A percentile compares a stretch with the other conserved stretches of the same genome.
Conservation (phyloP, 1,140 invertebrate species). For the Rhysida immarginata region DNA sequence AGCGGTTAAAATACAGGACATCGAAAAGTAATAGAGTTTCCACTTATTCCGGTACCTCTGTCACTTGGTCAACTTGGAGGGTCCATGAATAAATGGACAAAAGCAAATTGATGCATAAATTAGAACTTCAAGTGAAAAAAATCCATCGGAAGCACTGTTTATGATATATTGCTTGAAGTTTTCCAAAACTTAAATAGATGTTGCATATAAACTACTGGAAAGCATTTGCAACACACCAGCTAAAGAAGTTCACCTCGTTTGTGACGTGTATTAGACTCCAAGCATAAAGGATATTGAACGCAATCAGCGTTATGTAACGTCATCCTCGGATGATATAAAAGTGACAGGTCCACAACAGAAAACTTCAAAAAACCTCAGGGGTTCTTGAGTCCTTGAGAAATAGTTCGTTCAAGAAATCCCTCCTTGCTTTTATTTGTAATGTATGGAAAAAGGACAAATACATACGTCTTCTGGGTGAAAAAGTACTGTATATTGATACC, state of each 20-base stretch:
- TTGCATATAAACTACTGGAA: constrained; percentile 1
- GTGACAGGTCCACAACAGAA: background rate
- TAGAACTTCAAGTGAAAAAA: background rate
- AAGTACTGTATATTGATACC: background rate
- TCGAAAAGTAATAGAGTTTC: constrained; percentile 1
- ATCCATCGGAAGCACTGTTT: constrained; percentile 1
- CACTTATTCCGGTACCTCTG: background rate
- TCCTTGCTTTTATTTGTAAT: constrained; percentile 1
- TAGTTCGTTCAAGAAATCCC: background rate
- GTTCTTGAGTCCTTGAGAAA: constrained; percentile 1
- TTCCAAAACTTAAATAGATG: background rate
- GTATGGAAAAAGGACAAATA: constrained; percentile 2
- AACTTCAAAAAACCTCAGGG: background rate
- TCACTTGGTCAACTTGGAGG: background rate
- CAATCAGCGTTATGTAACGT: background rate
- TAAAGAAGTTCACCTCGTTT: constrained; percentile 3
- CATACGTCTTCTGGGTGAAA: background rate
- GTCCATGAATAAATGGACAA: background rate
- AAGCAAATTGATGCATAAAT: constrained; percentile 1
- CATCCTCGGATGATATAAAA: background rate
- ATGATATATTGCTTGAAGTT: constrained; percentile 2
- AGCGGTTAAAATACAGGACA: background rate
- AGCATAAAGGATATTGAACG: constrained; percentile 4
- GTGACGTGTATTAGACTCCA: background rate
- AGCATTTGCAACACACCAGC: constrained; percentile 1